A percentile compares a stretch with the other conserved stretches of the same genome.
Conservation (phyloP, 1,140 invertebrate genomes). For the Lamellibrachia luymesi region DNA sequence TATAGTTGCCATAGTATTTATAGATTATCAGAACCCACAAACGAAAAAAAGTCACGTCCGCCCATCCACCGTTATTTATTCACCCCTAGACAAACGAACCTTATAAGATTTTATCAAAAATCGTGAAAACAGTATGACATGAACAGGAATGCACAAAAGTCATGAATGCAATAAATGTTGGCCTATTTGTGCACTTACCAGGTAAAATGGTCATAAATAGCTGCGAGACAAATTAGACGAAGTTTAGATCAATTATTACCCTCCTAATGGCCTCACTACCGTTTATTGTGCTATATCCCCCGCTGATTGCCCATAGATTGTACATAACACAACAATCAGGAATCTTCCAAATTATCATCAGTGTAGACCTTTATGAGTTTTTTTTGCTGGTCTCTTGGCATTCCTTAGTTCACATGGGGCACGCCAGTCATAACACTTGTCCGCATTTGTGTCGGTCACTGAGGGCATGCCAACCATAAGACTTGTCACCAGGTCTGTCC, state of each 20-base stretch:
- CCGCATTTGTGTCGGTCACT: neutral
- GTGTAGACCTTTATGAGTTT: neutral
- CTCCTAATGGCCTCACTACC: neutral
- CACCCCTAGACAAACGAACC: too few relatives aligned
- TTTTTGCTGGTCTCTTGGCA: neutral
- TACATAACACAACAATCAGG: neutral
- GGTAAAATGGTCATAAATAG: neutral
- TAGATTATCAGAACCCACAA: too few relatives aligned
- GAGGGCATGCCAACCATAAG: too few relatives aligned
- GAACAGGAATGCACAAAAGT: neutral
- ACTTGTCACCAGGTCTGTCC: too few relatives aligned
- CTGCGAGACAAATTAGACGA: neutral
- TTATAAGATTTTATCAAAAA: too few relatives aligned
- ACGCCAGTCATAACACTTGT: neutral
- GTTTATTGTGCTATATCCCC: neutral
- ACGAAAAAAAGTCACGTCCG: too few relatives aligned
- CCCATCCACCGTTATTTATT: too few relatives aligned
- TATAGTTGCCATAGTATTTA: too few relatives aligned
- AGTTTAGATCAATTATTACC: neutral
- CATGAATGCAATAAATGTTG: neutral
- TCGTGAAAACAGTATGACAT: too few relatives aligned
- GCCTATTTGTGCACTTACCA: neutral
- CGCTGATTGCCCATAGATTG: neutral
- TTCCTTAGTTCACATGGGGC: neutral
- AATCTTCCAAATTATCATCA: neutral